Evolutionary conservation across 2,888 invertebrate genomes (phyloP).

Genomic region (Rhabditophanes sp.): DNA sequence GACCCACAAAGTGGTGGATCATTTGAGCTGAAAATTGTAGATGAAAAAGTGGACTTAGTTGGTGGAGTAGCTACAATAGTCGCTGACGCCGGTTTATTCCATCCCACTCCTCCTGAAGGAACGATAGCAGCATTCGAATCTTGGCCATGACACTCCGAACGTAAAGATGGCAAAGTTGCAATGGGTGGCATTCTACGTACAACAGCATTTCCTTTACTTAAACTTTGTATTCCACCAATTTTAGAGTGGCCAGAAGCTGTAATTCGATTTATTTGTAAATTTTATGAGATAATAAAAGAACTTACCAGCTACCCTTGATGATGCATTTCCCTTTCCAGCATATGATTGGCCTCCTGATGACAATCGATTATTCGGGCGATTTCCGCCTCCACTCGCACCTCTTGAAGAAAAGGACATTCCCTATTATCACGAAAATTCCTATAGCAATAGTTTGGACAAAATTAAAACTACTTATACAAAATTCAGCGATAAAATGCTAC

Average conservation of each 20-base stretch:
- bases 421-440: too few relatives aligned
- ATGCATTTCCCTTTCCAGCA: conserved; percentile 29
- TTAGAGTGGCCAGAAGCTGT: conserved; percentile 62
- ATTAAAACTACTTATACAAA: too few relatives aligned
- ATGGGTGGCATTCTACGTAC: conserved; percentile 72
- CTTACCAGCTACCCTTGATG: conserved; percentile 23
- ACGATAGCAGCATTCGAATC: conserved; percentile 64
- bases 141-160: conserved; percentile 68
- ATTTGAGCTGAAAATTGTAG: conserved; percentile 1
- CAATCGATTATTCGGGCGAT: too few relatives aligned
- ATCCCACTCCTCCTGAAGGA: conserved; percentile 64
- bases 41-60: conserved; percentile 5
- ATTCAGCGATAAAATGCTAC: too few relatives aligned
- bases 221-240: conserved; percentile 91
- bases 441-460: too few relatives aligned
- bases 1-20: too few relatives aligned
- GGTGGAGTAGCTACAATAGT: conserved; percentile 18
- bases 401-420: too few relatives aligned
- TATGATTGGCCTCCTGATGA: too few relatives aligned
- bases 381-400: too few relatives aligned
- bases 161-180: conserved; percentile 93
- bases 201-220: conserved; percentile 94
- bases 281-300: too few relatives aligned
- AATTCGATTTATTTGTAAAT: background rate
- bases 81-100: conserved; percentile 51